phyloP scores from a whole-genome alignment of 2,888 invertebrate species.

The Entomobrya multifasciata region DNA sequence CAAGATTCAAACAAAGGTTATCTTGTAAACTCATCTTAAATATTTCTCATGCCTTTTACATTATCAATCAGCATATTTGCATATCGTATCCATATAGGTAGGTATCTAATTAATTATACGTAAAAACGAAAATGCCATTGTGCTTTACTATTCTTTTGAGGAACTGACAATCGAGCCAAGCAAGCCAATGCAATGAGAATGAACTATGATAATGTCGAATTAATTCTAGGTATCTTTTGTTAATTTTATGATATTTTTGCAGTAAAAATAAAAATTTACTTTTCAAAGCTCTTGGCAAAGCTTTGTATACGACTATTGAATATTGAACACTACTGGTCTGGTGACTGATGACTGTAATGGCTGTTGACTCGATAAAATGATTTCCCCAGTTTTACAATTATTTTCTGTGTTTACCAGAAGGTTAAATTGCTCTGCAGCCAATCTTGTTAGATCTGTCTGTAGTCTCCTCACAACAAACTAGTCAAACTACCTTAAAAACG shows the following conservation, averaged over 20 bases:
- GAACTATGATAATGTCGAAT: too few relatives aligned
- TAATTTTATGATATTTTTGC: too few relatives aligned
- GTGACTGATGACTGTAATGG: too few relatives aligned
- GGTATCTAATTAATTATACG: neutral
- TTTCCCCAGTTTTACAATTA: neutral
- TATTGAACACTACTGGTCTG: too few relatives aligned
- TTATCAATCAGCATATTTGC: too few relatives aligned
- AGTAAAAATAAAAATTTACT: too few relatives aligned
- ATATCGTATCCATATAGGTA: conserved; percentile 1
- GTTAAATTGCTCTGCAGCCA: neutral
- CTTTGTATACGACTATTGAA: too few relatives aligned
- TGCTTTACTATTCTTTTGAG: neutral
- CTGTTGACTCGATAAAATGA: neutral
- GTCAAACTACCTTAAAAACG: conserved; percentile 18
- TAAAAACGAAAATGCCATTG: conserved; percentile 6
- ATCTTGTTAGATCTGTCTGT: conserved; percentile 9
- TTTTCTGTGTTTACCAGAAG: neutral
- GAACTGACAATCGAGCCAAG: too few relatives aligned
- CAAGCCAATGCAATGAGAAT: too few relatives aligned
- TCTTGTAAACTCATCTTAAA: conserved; percentile 10
- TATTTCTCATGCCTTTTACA: neutral
- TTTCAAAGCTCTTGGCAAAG: too few relatives aligned
- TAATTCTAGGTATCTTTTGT: too few relatives aligned
- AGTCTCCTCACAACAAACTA: too few relatives aligned
- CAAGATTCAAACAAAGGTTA: neutral